A percentile compares a stretch with the other conserved stretches of the same genome.
These are phyloP conservation scores for Drosophila nr. perissopoda DNA, from an alignment of 2,888 invertebrate genomes.

Conservation along the genomic window DNA sequence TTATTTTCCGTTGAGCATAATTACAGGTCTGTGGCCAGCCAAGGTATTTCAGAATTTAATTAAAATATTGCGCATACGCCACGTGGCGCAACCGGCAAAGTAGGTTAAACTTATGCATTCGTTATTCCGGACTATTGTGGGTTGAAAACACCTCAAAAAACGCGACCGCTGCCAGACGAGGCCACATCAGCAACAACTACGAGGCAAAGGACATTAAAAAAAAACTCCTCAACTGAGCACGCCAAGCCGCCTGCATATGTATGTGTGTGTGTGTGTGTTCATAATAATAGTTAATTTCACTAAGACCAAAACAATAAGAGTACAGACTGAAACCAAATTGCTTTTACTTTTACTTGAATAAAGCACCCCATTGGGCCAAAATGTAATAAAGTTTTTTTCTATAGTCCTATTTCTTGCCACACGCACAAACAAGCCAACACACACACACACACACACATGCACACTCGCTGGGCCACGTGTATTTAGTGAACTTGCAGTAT, in stretches of 20 bases:
- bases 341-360: constrained; percentile 52
- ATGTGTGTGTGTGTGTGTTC: constrained; percentile 25
- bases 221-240: constrained; percentile 55
- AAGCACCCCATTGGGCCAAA: constrained; percentile 37
- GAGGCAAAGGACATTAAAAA: constrained; percentile 38
- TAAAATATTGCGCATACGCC: constrained; percentile 61
- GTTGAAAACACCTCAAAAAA: constrained; percentile 53
- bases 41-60: constrained; percentile 55
- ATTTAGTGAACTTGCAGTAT: constrained; percentile 20
- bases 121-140: constrained; percentile 31
- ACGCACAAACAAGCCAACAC: constrained; percentile 37
- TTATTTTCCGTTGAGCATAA: constrained; percentile 28
- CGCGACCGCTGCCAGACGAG: constrained; percentile 42
- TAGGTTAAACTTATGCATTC: constrained; percentile 53
- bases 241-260: constrained; percentile 53
- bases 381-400: constrained; percentile 49
- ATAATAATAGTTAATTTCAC: constrained; percentile 64
- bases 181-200: constrained; percentile 47
- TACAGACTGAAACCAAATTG: constrained; percentile 40
- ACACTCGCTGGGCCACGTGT: constrained; percentile 31
- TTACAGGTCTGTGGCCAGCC: constrained; percentile 18
- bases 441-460: constrained; percentile 28
- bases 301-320: constrained; percentile 51
- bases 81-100: constrained; percentile 46
- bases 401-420: constrained; percentile 38